A percentile compares a stretch with the other conserved stretches of the same genome.
Evolutionary conservation across 2,113 vertebrate species (phyloP).

Genomic region (Turdus rufiventris): DNA sequence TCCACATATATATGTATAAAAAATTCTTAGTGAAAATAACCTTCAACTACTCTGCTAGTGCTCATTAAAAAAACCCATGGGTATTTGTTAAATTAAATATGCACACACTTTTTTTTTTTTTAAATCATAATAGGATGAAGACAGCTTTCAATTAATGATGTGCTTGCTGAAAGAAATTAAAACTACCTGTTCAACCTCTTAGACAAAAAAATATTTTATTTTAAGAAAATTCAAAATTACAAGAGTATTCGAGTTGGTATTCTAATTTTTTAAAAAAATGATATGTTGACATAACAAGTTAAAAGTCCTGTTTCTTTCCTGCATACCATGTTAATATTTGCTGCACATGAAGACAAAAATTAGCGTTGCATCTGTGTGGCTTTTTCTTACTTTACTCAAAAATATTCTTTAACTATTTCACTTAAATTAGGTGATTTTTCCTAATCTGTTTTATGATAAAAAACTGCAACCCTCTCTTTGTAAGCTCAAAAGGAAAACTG

Average conservation of each 20-base stretch:
- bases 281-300: neutral
- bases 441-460: neutral
- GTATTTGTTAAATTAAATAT: neutral
- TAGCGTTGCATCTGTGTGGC: neutral
- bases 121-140: neutral
- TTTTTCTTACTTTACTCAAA: neutral
- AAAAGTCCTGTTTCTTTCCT: neutral
- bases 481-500: neutral
- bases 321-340: neutral
- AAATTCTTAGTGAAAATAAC: neutral
- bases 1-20: neutral
- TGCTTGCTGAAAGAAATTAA: neutral
- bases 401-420: neutral
- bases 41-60: neutral
- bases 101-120: neutral
- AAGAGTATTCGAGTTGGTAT: neutral
- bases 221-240: neutral
- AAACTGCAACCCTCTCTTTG: neutral
- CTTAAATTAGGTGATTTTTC: neutral
- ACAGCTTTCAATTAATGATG: neutral
- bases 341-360: neutral
- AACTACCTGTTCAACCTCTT: neutral
- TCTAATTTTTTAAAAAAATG: neutral
- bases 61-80: neutral
- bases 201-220: neutral